phyloP scores from a whole-genome alignment of 2,888 invertebrate species.

The Rhamnusium bicolor region DNA sequence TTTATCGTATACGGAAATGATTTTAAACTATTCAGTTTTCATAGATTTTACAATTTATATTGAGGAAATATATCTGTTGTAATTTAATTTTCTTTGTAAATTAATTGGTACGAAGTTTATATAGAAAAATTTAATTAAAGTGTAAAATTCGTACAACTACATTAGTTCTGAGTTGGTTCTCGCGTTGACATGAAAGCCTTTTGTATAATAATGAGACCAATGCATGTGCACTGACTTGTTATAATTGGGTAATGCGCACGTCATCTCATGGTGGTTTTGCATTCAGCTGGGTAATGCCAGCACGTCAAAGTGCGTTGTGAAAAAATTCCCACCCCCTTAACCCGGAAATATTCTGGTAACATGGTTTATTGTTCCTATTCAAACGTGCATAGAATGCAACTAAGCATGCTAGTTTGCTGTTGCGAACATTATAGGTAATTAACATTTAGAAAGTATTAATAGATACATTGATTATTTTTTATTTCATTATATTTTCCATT shows the following conservation, averaged over 20 bases:
- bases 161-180: neutral
- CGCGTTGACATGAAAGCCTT: constrained; percentile 16
- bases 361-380: constrained; percentile 7
- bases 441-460: neutral
- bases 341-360: constrained; percentile 14
- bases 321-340: constrained; percentile 1
- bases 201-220: constrained; percentile 32
- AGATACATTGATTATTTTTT: neutral
- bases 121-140: neutral
- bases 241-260: constrained; percentile 27
- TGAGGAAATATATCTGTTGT: no score
- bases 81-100: no score
- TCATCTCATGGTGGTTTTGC: constrained; percentile 7
- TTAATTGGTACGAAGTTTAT: neutral
- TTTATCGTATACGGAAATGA: no score
- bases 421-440: neutral
- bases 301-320: constrained; percentile 8
- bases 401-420: neutral
- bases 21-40: no score
- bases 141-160: neutral
- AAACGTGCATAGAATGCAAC: neutral
- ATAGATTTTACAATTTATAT: no score
- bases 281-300: neutral
- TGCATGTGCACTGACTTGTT: constrained; percentile 41
- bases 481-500: no score